These are phyloP conservation scores for Nibea albiflora DNA, from an alignment of 2,113 vertebrate genomes.

Conservation along the genomic window DNA sequence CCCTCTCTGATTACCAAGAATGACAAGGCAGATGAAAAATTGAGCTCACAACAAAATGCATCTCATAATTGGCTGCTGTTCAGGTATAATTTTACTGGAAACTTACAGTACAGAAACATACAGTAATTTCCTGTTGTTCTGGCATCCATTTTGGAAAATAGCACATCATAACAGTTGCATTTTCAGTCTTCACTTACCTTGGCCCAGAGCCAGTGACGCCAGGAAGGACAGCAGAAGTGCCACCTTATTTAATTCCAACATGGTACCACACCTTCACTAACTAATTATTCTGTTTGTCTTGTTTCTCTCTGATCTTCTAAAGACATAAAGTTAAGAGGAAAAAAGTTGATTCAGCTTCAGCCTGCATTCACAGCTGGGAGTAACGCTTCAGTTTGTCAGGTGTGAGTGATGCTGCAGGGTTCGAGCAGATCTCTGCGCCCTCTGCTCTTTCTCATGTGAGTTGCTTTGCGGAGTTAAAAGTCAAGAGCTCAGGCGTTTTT, in stretches of 20 bases:
- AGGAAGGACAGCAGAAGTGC: constrained; percentile 73
- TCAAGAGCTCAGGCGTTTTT: constrained; percentile 79
- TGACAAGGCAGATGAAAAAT: background rate
- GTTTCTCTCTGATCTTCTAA: constrained; percentile 27
- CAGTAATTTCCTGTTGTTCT: background rate
- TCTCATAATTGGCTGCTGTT: background rate
- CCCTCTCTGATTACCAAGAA: constrained; percentile 21
- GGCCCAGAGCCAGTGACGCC: constrained; percentile 70
- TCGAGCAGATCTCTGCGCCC: constrained; percentile 34
- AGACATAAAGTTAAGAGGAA: background rate
- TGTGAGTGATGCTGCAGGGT: constrained; percentile 61
- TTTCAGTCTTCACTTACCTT: constrained; percentile 78
- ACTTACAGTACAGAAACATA: background rate
- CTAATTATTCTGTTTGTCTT: background rate
- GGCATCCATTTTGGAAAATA: background rate
- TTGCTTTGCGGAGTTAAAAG: constrained; percentile 69
- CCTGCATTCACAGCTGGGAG: constrained; percentile 8
- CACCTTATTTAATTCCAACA: constrained; percentile 80
- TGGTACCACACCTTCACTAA: constrained; percentile 60
- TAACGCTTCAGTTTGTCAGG: constrained; percentile 51
- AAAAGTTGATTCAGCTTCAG: constrained; percentile 5
- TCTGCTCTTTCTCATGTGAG: constrained; percentile 68
- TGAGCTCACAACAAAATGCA: background rate
- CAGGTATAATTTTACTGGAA: background rate
- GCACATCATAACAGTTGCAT: background rate